Percentiles rank a stretch among this genome's conserved stretches.
Conservation (phyloP, 2,113 vertebrate genomes). For the Machaerirhynchus nigripectus region DNA sequence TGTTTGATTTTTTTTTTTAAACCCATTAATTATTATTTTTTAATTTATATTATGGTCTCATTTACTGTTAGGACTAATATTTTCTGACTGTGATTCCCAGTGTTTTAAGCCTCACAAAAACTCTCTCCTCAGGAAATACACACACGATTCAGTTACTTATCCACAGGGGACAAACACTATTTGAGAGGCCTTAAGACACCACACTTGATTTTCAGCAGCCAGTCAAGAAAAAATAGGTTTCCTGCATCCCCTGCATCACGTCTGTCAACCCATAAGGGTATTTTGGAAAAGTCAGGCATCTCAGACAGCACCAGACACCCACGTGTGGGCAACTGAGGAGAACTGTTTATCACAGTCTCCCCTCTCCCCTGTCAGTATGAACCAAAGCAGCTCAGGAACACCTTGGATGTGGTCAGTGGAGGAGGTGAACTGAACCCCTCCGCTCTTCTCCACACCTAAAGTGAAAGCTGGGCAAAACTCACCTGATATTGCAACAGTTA, state of each 20-base stretch:
- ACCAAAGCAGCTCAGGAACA: neutral
- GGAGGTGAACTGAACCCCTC: neutral
- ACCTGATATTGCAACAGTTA: neutral
- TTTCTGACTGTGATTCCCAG: neutral
- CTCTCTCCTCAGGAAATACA: neutral
- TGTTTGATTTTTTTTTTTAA: neutral
- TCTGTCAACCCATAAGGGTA: slow-evolving; percentile 11
- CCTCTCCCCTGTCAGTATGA: neutral
- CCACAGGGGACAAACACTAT: neutral
- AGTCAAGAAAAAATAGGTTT: neutral
- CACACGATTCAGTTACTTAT: neutral
- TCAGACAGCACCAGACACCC: neutral
- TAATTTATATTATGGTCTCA: neutral
- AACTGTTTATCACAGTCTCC: neutral
- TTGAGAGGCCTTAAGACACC: neutral
- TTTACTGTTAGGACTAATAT: neutral
- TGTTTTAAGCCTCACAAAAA: neutral
- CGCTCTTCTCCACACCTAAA: rapidly evolving
- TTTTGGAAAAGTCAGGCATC: neutral
- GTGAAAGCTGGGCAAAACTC: neutral
- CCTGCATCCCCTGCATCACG: neutral
- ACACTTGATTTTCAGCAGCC: neutral
- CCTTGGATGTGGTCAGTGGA: neutral
- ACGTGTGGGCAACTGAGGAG: neutral
- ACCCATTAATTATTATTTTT: neutral